A percentile compares a stretch with the other conserved stretches of the same genome.
Evolutionary conservation across 2,797 vertebrate species (phyloP).

Genomic region (Karalla daura): DNA sequence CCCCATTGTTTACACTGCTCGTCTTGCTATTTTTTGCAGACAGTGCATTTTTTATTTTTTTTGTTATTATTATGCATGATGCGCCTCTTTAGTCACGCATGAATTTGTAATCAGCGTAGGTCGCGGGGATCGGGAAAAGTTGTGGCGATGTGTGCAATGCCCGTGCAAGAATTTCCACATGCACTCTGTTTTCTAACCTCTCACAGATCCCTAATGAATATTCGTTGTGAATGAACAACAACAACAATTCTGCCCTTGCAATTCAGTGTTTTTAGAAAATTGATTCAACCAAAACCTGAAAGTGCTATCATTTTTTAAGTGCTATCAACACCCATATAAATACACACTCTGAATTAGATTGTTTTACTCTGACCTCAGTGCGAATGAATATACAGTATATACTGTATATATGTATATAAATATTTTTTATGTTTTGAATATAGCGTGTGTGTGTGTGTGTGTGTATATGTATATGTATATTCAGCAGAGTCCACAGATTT

Average conservation of each 20-base stretch:
- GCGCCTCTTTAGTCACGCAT: slow-evolving; percentile 61
- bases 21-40: slow-evolving; percentile 66
- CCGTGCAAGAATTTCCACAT: slow-evolving; percentile 24
- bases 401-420: slow-evolving; percentile 3
- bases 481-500: slow-evolving; percentile 48
- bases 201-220: neutral
- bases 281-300: neutral
- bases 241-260: neutral
- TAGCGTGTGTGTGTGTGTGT: neutral
- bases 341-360: neutral
- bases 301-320: neutral
- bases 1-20: slow-evolving; percentile 70
- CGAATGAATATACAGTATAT: neutral
- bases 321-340: neutral
- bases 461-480: too few relatives aligned
- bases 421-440: too few relatives aligned
- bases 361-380: neutral
- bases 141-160: slow-evolving; percentile 30
- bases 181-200: slow-evolving; percentile 15
- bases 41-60: slow-evolving; percentile 65
- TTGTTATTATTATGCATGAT: slow-evolving; percentile 64
- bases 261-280: neutral
- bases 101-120: slow-evolving; percentile 55
- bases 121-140: slow-evolving; percentile 45
- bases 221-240: neutral